phyloP scores from a whole-genome alignment of 2,888 invertebrate genomes.

The Nesidiocoris tenuis region DNA sequence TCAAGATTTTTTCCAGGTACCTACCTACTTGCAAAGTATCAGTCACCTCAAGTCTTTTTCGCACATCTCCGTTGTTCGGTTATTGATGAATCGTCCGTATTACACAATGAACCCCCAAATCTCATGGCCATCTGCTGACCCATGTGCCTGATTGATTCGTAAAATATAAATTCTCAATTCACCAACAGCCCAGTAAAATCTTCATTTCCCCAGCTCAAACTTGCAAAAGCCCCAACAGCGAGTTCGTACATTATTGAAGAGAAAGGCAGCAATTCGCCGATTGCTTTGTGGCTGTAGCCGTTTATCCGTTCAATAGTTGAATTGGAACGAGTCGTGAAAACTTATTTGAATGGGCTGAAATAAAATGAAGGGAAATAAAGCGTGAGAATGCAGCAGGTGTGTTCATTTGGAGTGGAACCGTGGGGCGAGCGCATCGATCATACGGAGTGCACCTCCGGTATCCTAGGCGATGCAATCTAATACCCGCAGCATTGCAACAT shows the following conservation, averaged over 20 bases:
- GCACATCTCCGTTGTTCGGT: no score
- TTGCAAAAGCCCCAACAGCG: not conserved
- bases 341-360: not conserved
- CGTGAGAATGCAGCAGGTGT: not conserved
- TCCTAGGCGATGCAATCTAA: slow-evolving; percentile 25
- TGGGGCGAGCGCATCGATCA: not conserved
- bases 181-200: no score
- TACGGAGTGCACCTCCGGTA: not conserved
- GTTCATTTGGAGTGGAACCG: not conserved
- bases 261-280: not conserved
- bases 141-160: no score
- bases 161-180: no score
- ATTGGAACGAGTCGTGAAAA: not conserved
- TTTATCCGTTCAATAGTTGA: not conserved
- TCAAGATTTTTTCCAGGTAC: no score
- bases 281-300: not conserved
- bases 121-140: no score
- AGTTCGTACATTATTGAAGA: not conserved
- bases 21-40: no score
- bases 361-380: not conserved
- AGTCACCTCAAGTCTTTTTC: no score
- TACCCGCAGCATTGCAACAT: slow-evolving; percentile 34
- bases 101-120: no score
- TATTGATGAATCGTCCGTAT: no score
- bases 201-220: no score